phyloP scores from a whole-genome alignment of 2,797 vertebrate species.

The Cottoperca gobio region DNA sequence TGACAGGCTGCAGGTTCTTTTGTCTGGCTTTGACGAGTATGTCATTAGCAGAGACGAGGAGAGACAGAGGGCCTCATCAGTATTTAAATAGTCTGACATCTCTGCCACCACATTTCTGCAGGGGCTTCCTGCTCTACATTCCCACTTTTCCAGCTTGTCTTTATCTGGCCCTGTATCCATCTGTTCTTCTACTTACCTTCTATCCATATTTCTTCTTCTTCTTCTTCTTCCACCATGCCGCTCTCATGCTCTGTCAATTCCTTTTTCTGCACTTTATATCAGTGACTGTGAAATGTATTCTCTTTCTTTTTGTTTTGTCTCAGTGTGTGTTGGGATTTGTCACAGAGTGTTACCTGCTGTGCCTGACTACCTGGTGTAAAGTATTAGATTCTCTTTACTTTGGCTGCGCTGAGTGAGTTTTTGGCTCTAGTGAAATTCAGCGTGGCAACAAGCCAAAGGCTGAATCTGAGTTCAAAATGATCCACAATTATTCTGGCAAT shows the following conservation, averaged over 20 bases:
- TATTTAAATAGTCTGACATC: slow-evolving; percentile 95
- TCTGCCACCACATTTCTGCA: slow-evolving; percentile 85
- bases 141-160: slow-evolving; percentile 32
- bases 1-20: slow-evolving; percentile 90
- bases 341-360: slow-evolving; percentile 59
- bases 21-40: slow-evolving; percentile 91
- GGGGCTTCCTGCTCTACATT: slow-evolving; percentile 69
- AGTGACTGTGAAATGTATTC: slow-evolving; percentile 50
- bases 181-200: slow-evolving; percentile 64
- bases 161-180: slow-evolving; percentile 62
- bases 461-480: slow-evolving; percentile 31
- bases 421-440: slow-evolving; percentile 44
- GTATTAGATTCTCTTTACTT: slow-evolving; percentile 67
- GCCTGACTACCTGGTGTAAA: slow-evolving; percentile 59
- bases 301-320: slow-evolving; percentile 44
- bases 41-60: slow-evolving; percentile 94
- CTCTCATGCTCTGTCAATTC: slow-evolving; percentile 21
- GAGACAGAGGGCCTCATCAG: slow-evolving; percentile 90
- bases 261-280: slow-evolving; percentile 38
- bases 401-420: slow-evolving; percentile 46
- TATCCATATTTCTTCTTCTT: slow-evolving; percentile 21
- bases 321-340: slow-evolving; percentile 63
- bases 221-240: background rate
- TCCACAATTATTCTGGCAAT: slow-evolving; percentile 9
- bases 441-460: slow-evolving; percentile 27